Evolutionary conservation across 2,888 invertebrate species (phyloP).

Genomic region (Tridacna gigas): DNA sequence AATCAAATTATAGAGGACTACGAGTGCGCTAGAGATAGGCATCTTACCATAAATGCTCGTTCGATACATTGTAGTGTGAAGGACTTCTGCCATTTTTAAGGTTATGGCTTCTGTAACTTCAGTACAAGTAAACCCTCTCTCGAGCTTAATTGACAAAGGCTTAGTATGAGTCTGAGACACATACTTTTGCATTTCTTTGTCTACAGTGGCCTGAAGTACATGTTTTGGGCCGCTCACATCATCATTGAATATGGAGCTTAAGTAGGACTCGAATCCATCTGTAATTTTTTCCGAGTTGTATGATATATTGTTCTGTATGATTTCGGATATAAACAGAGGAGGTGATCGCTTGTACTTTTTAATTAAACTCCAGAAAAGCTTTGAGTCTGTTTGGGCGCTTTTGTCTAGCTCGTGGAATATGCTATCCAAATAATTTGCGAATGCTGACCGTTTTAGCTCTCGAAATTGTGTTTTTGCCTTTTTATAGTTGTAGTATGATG

Average conservation of each 20-base stretch:
- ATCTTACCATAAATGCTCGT: slow-evolving; percentile 1
- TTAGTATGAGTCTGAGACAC: background rate
- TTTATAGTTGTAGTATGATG: background rate
- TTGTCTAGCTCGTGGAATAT: too few relatives aligned
- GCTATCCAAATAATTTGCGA: background rate
- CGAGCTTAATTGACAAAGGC: background rate
- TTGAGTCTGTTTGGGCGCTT: too few relatives aligned
- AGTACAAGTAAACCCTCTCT: background rate
- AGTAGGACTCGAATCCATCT: slow-evolving; percentile 2
- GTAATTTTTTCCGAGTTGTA: background rate
- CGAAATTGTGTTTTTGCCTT: background rate
- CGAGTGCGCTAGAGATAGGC: background rate
- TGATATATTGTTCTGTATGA: background rate
- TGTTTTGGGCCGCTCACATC: background rate
- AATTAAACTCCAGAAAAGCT: background rate
- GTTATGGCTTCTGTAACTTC: background rate
- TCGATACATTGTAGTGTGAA: background rate
- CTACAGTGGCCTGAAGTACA: background rate
- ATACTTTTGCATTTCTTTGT: background rate
- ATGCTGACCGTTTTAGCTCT: background rate
- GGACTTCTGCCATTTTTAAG: background rate
- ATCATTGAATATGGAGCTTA: background rate
- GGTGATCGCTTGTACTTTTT: slow-evolving; percentile 1
- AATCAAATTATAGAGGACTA: background rate
- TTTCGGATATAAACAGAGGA: background rate